Evolutionary conservation across 2,888 invertebrate species (phyloP).

Genomic region (Trilocha varians): DNA sequence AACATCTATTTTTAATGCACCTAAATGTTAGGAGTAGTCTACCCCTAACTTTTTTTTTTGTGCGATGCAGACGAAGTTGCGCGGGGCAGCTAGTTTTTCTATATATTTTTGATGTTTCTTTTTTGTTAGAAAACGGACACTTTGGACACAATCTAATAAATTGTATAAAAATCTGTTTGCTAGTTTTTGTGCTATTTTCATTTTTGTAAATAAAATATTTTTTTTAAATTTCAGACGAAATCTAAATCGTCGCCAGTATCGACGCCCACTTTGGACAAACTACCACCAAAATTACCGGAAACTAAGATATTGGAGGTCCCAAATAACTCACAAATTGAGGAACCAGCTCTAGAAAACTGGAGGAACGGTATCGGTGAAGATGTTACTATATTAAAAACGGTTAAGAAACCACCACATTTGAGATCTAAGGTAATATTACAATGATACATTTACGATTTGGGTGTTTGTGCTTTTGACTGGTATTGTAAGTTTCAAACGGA

Average conservation of each 20-base stretch:
- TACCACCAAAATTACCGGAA: slow-evolving; percentile 8
- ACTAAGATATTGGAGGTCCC: slow-evolving; percentile 36
- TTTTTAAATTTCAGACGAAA: slow-evolving; percentile 37
- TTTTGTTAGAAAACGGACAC: no score
- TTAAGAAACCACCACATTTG: slow-evolving; percentile 76
- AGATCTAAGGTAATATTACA: slow-evolving; percentile 69
- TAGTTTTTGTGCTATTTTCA: not conserved
- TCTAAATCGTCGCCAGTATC: slow-evolving; percentile 56
- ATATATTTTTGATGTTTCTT: no score
- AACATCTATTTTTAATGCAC: no score
- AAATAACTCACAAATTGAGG: slow-evolving; percentile 7
- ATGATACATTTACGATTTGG: not conserved
- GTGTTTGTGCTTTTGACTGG: slow-evolving; percentile 1
- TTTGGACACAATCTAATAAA: no score
- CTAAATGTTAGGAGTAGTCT: no score
- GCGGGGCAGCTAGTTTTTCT: no score
- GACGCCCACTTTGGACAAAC: slow-evolving; percentile 38
- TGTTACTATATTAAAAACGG: slow-evolving; percentile 56
- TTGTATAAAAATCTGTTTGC: no score
- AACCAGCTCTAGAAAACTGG: slow-evolving; percentile 36
- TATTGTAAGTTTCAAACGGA: no score
- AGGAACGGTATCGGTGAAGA: slow-evolving; percentile 49
- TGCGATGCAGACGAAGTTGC: no score
- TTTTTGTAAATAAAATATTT: not conserved
- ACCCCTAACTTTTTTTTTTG: no score